Evolutionary conservation across 1,140 invertebrate genomes (phyloP).

Genomic region (Euura saliciscinereae): DNA sequence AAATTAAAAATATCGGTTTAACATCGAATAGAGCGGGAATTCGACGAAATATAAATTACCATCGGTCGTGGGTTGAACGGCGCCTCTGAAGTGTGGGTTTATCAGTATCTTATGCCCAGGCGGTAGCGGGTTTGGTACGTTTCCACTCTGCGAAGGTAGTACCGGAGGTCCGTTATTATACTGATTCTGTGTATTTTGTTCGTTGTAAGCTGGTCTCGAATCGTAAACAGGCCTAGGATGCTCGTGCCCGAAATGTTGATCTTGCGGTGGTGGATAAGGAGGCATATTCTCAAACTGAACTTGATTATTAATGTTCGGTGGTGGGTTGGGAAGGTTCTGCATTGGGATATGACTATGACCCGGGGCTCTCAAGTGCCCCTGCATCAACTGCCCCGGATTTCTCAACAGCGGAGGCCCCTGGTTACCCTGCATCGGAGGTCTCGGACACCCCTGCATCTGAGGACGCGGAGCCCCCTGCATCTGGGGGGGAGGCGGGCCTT

Average conservation of each 20-base stretch:
- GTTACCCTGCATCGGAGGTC: slow-evolving; percentile 16
- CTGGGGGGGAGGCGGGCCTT: slow-evolving; percentile 30
- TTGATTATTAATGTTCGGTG: slow-evolving; percentile 31
- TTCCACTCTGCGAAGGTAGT: slow-evolving; percentile 23
- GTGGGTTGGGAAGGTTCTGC: slow-evolving; percentile 33
- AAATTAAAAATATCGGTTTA: slow-evolving; percentile 14
- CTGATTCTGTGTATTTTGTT: slow-evolving; percentile 27
- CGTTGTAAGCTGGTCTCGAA: slow-evolving; percentile 32
- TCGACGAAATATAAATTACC: slow-evolving; percentile 32
- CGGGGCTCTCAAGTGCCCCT: slow-evolving; percentile 24
- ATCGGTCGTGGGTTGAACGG: slow-evolving; percentile 43
- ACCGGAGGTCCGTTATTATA: slow-evolving; percentile 32
- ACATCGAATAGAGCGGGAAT: neutral
- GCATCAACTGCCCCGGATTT: slow-evolving; percentile 36
- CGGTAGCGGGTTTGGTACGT: slow-evolving; percentile 34
- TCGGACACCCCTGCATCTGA: slow-evolving; percentile 22
- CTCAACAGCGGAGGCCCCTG: slow-evolving; percentile 17
- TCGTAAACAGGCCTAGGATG: slow-evolving; percentile 37
- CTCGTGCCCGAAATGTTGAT: slow-evolving; percentile 32
- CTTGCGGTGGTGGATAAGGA: slow-evolving; percentile 34
- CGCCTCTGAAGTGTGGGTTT: slow-evolving; percentile 58
- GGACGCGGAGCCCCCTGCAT: neutral
- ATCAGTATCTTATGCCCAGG: slow-evolving; percentile 58
- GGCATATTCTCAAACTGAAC: slow-evolving; percentile 43
- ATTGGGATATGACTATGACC: neutral